Conservation (phyloP, 2,888 invertebrate genomes). For the Scaptomyza reducta region DNA sequence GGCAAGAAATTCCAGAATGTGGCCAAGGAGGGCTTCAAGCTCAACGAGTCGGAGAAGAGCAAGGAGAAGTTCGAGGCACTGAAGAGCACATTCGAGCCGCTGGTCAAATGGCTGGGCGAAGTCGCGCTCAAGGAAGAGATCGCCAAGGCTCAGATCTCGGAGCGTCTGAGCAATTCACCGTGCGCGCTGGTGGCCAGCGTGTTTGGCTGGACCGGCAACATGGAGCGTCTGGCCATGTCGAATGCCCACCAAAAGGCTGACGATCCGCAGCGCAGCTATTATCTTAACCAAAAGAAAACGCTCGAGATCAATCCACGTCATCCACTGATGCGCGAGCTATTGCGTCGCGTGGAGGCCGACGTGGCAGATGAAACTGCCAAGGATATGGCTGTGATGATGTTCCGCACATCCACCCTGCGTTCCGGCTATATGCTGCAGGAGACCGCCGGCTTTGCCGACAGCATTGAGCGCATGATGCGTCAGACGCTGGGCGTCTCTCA, state of each 20-base stretch:
- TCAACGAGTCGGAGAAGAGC: constrained; percentile 89
- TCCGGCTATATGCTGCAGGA: constrained; percentile 97
- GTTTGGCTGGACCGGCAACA: constrained; percentile 99
- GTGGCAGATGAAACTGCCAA: constrained; percentile 91
- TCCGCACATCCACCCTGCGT: constrained; percentile 95
- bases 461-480: constrained; percentile 95
- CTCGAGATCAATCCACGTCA: constrained; percentile 99
- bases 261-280: constrained; percentile 94
- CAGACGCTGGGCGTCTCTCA: constrained; percentile 90
- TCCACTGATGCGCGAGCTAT: constrained; percentile 96
- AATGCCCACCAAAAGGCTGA: constrained; percentile 98
- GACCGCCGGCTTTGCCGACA: constrained; percentile 93
- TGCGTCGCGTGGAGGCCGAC: constrained; percentile 92
- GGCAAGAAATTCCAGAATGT: constrained; percentile 99
- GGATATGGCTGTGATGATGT: constrained; percentile 94
- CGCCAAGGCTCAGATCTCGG: constrained; percentile 92
- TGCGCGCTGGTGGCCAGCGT: constrained; percentile 98
- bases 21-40: constrained; percentile 97
- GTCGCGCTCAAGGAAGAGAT: constrained; percentile 91
- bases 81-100: constrained; percentile 92
- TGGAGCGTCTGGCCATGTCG: constrained; percentile 97
- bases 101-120: constrained; percentile 95
- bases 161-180: constrained; percentile 95
- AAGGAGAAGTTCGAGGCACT: constrained; percentile 91
- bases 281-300: constrained; percentile 97